Conservation (phyloP, 2,113 vertebrate genomes). For the Machaerirhynchus nigripectus region DNA sequence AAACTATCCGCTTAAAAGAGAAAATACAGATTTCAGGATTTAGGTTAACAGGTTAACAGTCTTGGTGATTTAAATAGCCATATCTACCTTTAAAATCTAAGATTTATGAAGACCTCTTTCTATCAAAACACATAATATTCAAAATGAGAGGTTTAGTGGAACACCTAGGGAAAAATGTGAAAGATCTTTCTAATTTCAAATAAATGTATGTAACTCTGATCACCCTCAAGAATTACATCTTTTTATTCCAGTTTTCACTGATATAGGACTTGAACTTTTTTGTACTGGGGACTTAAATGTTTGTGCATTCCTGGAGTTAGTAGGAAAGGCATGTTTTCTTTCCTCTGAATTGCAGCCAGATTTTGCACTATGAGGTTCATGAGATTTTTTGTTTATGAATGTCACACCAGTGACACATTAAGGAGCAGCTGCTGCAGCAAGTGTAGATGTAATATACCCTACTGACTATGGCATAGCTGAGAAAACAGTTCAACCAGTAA, state of each 20-base stretch:
- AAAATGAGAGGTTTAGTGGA: neutral
- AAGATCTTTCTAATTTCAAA: neutral
- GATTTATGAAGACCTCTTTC: neutral
- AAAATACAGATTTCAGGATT: neutral
- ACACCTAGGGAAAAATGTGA: neutral
- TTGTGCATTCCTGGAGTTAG: neutral
- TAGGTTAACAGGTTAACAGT: neutral
- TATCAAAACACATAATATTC: neutral
- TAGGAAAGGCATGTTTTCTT: neutral
- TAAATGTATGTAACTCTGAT: neutral
- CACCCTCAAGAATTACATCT: neutral
- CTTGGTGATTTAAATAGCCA: neutral
- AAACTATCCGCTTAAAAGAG: neutral
- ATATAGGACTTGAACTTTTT: neutral
- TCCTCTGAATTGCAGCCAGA: neutral
- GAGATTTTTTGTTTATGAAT: constrained; percentile 34
- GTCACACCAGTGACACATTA: constrained; percentile 2
- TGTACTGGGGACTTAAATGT: neutral
- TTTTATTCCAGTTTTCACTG: neutral
- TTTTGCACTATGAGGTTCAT: neutral
- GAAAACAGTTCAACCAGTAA: constrained; percentile 29
- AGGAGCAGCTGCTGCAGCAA: constrained; percentile 22
- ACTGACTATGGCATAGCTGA: constrained; percentile 4
- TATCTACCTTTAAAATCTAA: neutral
- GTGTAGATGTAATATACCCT: constrained; percentile 23